Percentiles rank a stretch among this genome's conserved stretches.
Conservation (phyloP, 2,888 invertebrate genomes). For the Cecidostiba fungosa region DNA sequence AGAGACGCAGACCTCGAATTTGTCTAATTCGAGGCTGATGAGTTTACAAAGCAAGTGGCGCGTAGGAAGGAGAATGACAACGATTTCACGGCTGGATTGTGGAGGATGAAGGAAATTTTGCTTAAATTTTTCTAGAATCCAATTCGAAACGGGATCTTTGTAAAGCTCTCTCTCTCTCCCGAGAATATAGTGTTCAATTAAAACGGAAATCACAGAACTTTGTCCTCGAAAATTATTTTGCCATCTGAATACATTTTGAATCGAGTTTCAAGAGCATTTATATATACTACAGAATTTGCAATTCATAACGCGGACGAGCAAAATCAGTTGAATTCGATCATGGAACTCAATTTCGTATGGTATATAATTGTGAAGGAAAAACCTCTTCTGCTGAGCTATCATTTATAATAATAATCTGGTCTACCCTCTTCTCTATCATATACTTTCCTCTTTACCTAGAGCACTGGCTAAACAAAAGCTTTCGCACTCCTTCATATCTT, state of each 20-base stretch:
- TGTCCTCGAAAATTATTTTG: not conserved
- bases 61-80: not conserved
- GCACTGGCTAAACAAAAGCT: constrained; percentile 8
- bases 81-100: constrained; percentile 54
- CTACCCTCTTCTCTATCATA: not conserved
- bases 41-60: constrained; percentile 36
- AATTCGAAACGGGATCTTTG: not conserved
- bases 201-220: not conserved
- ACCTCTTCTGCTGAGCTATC: not conserved
- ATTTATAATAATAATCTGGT: not conserved
- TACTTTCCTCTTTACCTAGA: not conserved
- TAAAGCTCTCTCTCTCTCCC: no score
- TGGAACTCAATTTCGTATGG: no score
- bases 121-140: not conserved
- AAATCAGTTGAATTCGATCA: not conserved
- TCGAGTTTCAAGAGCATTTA: not conserved
- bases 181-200: not conserved
- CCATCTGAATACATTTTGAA: no score
- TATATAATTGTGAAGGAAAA: no score
- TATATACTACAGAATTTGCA: not conserved
- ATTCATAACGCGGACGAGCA: no score
- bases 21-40: constrained; percentile 51
- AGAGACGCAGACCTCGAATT: constrained; percentile 9
- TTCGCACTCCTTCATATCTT: not conserved
- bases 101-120: not conserved